Evolutionary conservation across 2,888 invertebrate species (phyloP).

Genomic region (Odontomyia ornata): DNA sequence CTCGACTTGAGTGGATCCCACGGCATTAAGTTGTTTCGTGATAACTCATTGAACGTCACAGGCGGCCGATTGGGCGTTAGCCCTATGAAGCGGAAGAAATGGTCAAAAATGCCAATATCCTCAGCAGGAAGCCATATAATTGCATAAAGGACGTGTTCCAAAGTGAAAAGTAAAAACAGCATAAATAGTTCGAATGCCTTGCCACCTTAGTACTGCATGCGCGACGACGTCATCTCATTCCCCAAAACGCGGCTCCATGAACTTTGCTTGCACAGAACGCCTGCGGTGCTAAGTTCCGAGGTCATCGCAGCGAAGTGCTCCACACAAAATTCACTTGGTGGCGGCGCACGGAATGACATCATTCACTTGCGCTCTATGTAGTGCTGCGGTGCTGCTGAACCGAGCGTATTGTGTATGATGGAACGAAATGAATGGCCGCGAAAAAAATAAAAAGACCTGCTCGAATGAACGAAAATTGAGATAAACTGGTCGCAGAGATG

Average conservation of each 20-base stretch:
- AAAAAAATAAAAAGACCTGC: conserved; percentile 19
- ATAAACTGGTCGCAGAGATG: conserved; percentile 26
- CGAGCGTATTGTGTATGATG: background rate
- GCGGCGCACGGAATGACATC: conserved; percentile 39
- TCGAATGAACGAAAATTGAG: conserved; percentile 26
- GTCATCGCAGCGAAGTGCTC: conserved; percentile 10
- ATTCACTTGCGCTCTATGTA: conserved; percentile 29
- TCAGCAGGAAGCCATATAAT: conserved; percentile 13
- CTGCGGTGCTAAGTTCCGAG: conserved; percentile 29
- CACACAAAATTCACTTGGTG: conserved; percentile 20
- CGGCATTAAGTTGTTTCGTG: background rate
- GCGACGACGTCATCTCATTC: background rate
- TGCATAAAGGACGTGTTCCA: background rate
- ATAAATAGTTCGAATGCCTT: no score
- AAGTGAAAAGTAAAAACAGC: background rate
- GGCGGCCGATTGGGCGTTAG: conserved; percentile 30
- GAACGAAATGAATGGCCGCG: background rate
- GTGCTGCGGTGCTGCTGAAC: no score
- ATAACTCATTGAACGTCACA: background rate
- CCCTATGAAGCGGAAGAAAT: background rate
- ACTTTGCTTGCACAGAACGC: conserved; percentile 23
- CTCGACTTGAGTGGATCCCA: background rate
- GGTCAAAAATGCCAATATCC: background rate
- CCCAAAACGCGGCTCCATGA: conserved; percentile 6
- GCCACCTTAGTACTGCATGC: background rate